Evolutionary conservation across 1,140 invertebrate genomes (phyloP), one percentile per base, ranked within the genome.

Genomic region (Drosophila arizonae): DNA sequence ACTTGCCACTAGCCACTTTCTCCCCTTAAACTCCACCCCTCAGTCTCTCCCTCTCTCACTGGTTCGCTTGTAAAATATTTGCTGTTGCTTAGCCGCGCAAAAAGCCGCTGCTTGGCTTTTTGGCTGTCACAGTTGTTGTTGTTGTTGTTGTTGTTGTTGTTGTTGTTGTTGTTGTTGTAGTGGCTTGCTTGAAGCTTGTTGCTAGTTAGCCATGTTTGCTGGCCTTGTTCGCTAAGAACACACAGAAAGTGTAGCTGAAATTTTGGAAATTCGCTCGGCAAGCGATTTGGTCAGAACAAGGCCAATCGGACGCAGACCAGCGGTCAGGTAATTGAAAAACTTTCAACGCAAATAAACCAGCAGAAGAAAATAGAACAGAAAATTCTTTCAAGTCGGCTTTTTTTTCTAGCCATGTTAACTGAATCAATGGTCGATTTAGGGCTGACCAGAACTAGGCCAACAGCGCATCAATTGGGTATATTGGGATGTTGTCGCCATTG

Each of bases 311-410:
- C 26, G 48, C 60, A 26, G 62, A 21, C 36, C 45, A 65, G 45
- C 55, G 81, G 73, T 79, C 82, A 86, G 82, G 78, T 86, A 86
- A 86, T 86, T 86, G 82, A 87, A 86, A 86, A 86, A 86, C 82
- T 86, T 85, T 80, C 51, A 63, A 73, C 62, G 51, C 66, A 67
- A 72, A 66, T 15, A 21, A 9, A 39, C 30, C 28, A 81, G 70
- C 80, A 75, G 69, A 2, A 8, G 33, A 33, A 33, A 9, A 33
- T 3, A 24, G 33, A 8, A 9, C 33, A 33, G 6, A 9, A 33
- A 10, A 33, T 33, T 33, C 9, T 0, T 33, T 33, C 33, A 10
- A 8, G 6, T 21, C 41, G 13, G 6, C 17, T 21, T 64, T 50
- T 57, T 45, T 30, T 17, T 33, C 26, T n/a, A n/a, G 26, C n/a